These are phyloP conservation scores for Marisa cornuarietis DNA, from an alignment of 1,140 invertebrate genomes.

Conservation along the genomic window DNA sequence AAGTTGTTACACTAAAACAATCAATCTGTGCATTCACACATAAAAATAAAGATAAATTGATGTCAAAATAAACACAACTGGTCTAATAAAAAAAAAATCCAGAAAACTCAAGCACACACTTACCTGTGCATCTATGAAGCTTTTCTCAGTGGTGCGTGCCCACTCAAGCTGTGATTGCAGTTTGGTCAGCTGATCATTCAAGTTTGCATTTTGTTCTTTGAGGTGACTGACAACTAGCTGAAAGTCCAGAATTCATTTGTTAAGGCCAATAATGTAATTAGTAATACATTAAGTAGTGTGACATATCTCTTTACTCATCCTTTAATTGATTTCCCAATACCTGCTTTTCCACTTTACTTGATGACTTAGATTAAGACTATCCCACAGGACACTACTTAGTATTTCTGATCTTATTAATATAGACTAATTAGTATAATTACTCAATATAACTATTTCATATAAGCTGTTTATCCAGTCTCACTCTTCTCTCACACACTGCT, in stretches of 20 bases:
- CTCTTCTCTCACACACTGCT: no score
- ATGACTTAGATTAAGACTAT: no score
- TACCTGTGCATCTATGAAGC: conserved; percentile 43
- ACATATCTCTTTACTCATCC: no score
- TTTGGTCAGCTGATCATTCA: conserved; percentile 43
- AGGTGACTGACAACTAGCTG: conserved; percentile 53
- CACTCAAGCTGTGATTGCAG: conserved; percentile 37
- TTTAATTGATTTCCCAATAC: no score
- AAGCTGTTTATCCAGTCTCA: no score
- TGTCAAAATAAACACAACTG: not conserved
- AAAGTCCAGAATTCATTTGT: not conserved
- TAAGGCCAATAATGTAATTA: no score
- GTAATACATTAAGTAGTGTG: no score
- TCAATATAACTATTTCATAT: no score
- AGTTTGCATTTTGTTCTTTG: conserved; percentile 48
- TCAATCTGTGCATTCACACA: not conserved
- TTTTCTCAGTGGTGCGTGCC: conserved; percentile 34
- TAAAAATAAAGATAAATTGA: not conserved
- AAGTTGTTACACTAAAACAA: not conserved
- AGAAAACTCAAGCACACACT: conserved; percentile 5
- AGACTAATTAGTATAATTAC: no score
- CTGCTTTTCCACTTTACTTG: no score
- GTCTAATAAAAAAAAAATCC: not conserved
- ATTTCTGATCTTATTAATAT: no score
- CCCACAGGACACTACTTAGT: no score